Evolutionary conservation across 1,140 invertebrate genomes (phyloP).

Genomic region (Aphaenogaster ashmeadi): DNA sequence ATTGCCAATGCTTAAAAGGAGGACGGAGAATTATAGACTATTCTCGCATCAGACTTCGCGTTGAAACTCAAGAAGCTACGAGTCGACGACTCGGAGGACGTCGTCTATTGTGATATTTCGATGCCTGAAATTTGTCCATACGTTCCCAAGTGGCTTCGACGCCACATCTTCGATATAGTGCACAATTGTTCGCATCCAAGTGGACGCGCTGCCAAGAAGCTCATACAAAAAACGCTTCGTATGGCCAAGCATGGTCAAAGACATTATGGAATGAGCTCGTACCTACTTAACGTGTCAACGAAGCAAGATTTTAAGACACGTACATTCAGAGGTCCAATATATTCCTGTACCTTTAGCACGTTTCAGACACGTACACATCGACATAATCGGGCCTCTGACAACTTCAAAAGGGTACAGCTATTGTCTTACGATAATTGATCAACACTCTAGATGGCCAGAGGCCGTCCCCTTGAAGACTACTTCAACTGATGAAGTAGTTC

Average conservation of each 20-base stretch:
- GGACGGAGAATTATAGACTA: too few relatives aligned
- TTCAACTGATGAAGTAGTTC: too few relatives aligned
- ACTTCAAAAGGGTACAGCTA: background rate
- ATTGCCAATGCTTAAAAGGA: too few relatives aligned
- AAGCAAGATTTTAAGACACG: background rate
- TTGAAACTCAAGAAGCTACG: background rate
- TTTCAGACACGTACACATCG: background rate
- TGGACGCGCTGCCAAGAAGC: background rate
- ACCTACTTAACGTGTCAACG: background rate
- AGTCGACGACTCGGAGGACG: background rate
- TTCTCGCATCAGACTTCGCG: too few relatives aligned
- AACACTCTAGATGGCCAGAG: background rate
- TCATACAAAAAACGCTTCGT: background rate
- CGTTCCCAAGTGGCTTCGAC: background rate
- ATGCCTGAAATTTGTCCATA: background rate
- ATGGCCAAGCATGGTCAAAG: background rate
- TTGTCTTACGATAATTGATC: background rate
- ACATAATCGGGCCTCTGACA: background rate
- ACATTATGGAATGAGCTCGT: background rate
- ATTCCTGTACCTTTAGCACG: background rate
- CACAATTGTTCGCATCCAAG: background rate
- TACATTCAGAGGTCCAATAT: background rate
- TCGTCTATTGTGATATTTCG: background rate
- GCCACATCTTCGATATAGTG: background rate
- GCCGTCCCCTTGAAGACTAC: background rate